phyloP scores from a whole-genome alignment of 2,113 vertebrate genomes.

The Mobula hypostoma region DNA sequence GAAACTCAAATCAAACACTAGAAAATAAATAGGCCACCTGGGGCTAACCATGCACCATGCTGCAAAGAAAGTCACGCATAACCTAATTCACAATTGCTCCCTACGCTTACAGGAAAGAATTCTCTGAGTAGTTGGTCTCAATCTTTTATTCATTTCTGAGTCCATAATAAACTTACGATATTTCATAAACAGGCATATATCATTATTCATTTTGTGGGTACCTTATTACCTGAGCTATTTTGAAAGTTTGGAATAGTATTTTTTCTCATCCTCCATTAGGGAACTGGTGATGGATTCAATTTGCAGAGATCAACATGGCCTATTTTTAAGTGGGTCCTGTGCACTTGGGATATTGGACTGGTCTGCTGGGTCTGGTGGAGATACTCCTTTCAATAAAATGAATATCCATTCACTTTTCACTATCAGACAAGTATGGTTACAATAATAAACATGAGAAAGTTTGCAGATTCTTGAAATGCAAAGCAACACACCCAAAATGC shows the following conservation, averaged over 20 bases:
- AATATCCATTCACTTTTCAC: too few relatives aligned
- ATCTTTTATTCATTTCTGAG: too few relatives aligned
- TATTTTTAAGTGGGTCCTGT: too few relatives aligned
- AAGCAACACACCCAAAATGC: too few relatives aligned
- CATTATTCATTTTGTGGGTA: neutral
- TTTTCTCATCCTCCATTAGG: neutral
- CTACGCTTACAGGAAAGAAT: neutral
- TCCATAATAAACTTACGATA: neutral
- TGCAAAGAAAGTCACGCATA: neutral
- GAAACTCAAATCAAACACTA: slow-evolving; percentile 1
- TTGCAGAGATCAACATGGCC: neutral
- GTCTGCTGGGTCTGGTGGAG: neutral
- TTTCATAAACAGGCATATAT: neutral
- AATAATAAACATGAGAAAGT: too few relatives aligned
- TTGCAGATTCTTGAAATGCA: too few relatives aligned
- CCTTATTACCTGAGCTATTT: neutral
- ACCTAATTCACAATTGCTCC: slow-evolving; percentile 5
- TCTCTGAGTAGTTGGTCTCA: neutral
- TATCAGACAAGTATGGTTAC: too few relatives aligned
- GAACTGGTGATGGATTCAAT: neutral
- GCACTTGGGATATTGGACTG: too few relatives aligned
- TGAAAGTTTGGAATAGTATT: neutral
- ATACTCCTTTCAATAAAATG: neutral
- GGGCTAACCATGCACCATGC: neutral
- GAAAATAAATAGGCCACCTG: slow-evolving; percentile 15